Base-by-base conservation (phyloP, 2,888 invertebrate species). In the Plebejus melissa region DNA sequence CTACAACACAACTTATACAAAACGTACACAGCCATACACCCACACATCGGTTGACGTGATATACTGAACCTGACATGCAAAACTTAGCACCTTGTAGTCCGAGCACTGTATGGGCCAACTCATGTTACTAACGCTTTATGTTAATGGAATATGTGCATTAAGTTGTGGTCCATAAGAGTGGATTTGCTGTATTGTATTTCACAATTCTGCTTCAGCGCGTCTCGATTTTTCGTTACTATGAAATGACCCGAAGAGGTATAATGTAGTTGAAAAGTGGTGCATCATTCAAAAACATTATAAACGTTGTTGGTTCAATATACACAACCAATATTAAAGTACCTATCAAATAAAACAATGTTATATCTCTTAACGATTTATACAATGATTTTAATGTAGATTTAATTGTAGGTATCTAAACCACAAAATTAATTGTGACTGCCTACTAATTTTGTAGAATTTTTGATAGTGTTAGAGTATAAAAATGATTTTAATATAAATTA, bases 11-110 rank as follows among this genome's bases (percentile, higher is more conserved):
- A 22, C 22, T 22, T 22, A 22, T 22, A 22, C 54, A 54, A 71
- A 28, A 46, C 72, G 54, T 46, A 72, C 72, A 72, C 54, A 65
- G 65, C 65, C 65, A 65, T 65, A 65, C 65, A 65, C 65, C 65
- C 65, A 54, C 13, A 71, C 28, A 50, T 41, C 38, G 9, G 22
- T 46, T 71, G 71, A 28, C 22, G 22, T 46, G 46, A 28, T 71
- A 50, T 72, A 54, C 54, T 54, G 72, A 72, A 50, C 72, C 32
- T 65, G 11, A 65, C 65, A 65, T 65, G 65, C 65, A 65, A 60
- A 46, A 60, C 60, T 65, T 13, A 65, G 65, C 65, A 65, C 65
- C 65, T 65, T 65, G 32, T 32, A 65, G 65, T 22, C 22, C 22
- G 36, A 65, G 65, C 65, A 65, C 32, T 32, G 13, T 28, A 60